phyloP scores from a whole-genome alignment of 2,888 invertebrate genomes.

The Chymomyza procnemis region DNA sequence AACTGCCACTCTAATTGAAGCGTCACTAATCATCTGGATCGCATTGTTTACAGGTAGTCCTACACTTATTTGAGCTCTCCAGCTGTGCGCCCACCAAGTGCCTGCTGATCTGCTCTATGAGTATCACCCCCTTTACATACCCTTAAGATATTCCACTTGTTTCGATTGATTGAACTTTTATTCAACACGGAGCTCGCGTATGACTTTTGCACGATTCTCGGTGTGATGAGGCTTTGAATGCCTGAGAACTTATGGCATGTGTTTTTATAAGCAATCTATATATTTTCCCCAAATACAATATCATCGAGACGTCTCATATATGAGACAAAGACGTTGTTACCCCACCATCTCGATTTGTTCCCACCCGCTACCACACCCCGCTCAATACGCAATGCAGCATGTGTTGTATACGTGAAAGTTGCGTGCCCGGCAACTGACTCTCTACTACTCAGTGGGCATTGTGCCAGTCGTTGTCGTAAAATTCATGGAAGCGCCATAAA shows the following conservation, averaged over 20 bases:
- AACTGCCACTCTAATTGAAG: background rate
- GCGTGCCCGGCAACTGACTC: slow-evolving; percentile 23
- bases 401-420: slow-evolving; percentile 30
- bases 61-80: background rate
- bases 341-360: background rate
- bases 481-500: background rate
- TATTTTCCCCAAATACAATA: slow-evolving; percentile 26
- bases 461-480: background rate
- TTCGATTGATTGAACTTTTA: background rate
- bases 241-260: background rate
- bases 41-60: background rate
- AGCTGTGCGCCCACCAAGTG: background rate
- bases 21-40: background rate
- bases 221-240: background rate
- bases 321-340: slow-evolving; percentile 24
- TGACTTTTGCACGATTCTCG: background rate
- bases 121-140: background rate
- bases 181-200: background rate
- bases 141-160: background rate
- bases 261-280: background rate
- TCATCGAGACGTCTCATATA: slow-evolving; percentile 15
- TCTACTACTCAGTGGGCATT: background rate
- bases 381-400: slow-evolving; percentile 26
- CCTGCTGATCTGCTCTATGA: background rate
- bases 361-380: background rate